Conservation (phyloP, 1,140 invertebrate species). For the Drosophila setifemur region DNA sequence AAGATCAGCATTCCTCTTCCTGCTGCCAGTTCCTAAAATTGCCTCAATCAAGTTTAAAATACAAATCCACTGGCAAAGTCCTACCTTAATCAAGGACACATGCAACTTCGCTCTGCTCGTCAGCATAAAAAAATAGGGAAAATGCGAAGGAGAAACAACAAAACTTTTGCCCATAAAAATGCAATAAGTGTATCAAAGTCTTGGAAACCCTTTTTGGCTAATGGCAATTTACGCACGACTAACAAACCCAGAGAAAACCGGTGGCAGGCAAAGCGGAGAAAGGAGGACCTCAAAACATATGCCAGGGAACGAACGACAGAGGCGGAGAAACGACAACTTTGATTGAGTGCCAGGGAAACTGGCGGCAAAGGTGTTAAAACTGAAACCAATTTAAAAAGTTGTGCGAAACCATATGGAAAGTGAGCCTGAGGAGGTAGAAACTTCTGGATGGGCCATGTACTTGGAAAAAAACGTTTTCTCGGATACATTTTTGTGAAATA, state of each 20-base stretch:
- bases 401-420: constrained; percentile 69
- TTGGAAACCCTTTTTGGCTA: constrained; percentile 61
- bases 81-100: constrained; percentile 48
- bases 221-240: constrained; percentile 78
- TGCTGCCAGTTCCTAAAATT: constrained; percentile 8
- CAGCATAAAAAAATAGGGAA: constrained; percentile 12
- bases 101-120: constrained; percentile 19
- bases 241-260: constrained; percentile 48
- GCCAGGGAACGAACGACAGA: constrained; percentile 18
- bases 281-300: constrained; percentile 27
- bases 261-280: not conserved
- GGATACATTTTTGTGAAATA: too few relatives aligned
- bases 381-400: constrained; percentile 80
- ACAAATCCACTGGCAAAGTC: constrained; percentile 2
- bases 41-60: constrained; percentile 23
- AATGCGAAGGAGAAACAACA: constrained; percentile 13
- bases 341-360: constrained; percentile 67
- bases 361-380: constrained; percentile 68
- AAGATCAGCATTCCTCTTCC: not conserved
- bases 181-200: constrained; percentile 70
- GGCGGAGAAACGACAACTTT: constrained; percentile 57
- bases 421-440: constrained; percentile 25
- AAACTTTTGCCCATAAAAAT: constrained; percentile 69
- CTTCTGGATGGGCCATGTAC: constrained; percentile 14
- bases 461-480: constrained; percentile 9